These are phyloP conservation scores for Diadophis punctatus DNA, from an alignment of 2,113 vertebrate species.

Conservation along the genomic window DNA sequence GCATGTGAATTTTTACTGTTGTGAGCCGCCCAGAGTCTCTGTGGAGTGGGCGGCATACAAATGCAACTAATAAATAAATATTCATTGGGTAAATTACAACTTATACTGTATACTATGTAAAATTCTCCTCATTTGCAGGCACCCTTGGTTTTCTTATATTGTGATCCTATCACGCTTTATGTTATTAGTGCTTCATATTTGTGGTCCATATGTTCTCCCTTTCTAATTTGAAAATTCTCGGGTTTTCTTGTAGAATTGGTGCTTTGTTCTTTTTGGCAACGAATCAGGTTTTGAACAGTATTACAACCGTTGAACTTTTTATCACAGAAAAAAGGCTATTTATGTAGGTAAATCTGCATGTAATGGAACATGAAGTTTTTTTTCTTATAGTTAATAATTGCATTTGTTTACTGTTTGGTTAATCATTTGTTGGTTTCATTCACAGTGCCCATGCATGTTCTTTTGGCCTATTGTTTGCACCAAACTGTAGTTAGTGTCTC, in stretches of 20 bases:
- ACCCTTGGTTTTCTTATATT: neutral
- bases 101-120: neutral
- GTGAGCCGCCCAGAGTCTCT: no score
- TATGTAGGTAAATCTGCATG: constrained; percentile 68
- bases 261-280: constrained; percentile 80
- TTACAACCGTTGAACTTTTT: constrained; percentile 83
- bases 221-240: neutral
- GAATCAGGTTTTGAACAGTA: constrained; percentile 80
- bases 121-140: neutral
- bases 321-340: constrained; percentile 85
- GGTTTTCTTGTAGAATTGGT: constrained; percentile 67
- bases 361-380: neutral
- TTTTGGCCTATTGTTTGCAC: neutral
- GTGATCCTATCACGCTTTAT: neutral
- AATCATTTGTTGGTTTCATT: neutral
- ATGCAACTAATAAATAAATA: no score
- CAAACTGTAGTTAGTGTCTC: neutral
- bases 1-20: no score
- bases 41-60: no score
- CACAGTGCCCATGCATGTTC: neutral
- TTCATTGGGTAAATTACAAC: neutral
- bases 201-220: neutral
- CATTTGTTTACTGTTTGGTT: neutral
- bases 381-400: neutral
- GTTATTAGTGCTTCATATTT: neutral